Conservation (phyloP, 2,113 vertebrate species). For the Colossoma macropomum region DNA sequence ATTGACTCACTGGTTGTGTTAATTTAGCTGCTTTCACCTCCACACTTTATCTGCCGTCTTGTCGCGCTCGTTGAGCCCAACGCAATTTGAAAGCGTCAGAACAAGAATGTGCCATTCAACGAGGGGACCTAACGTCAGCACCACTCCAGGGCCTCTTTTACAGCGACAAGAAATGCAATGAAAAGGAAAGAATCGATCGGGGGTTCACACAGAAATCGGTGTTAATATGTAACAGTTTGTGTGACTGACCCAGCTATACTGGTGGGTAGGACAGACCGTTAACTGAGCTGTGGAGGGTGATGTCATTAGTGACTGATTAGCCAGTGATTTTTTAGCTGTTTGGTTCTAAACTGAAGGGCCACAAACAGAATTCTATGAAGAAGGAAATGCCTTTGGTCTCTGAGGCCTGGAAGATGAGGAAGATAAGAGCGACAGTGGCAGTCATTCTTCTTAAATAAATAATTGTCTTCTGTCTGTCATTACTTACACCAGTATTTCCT, state of each 20-base stretch:
- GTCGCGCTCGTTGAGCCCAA: conserved; percentile 65
- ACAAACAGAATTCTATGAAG: conserved; percentile 50
- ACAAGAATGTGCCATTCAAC: conserved; percentile 68
- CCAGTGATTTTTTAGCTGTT: conserved; percentile 42
- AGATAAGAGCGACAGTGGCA: conserved; percentile 45
- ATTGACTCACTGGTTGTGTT: conserved; percentile 72
- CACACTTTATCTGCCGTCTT: conserved; percentile 64
- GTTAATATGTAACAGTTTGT: conserved; percentile 12
- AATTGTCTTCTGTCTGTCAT: neutral
- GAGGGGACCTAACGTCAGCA: conserved; percentile 56
- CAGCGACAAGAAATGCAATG: conserved; percentile 63
- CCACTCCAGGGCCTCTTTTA: conserved; percentile 52
- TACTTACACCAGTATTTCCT: neutral
- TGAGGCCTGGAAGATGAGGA: conserved; percentile 54
- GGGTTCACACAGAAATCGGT: conserved; percentile 43
- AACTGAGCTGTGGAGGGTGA: conserved; percentile 42
- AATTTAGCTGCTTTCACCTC: conserved; percentile 74
- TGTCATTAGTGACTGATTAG: conserved; percentile 62
- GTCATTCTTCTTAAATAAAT: neutral
- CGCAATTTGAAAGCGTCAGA: conserved; percentile 67
- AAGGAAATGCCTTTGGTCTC: conserved; percentile 47
- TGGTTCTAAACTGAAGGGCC: conserved; percentile 66
- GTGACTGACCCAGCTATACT: neutral
- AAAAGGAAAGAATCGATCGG: conserved; percentile 16
- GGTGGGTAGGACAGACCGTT: conserved; percentile 21